A percentile compares a stretch with the other conserved stretches of the same genome.
phyloP scores from a whole-genome alignment of 2,888 invertebrate genomes.

The Xestia rhomboidea region DNA sequence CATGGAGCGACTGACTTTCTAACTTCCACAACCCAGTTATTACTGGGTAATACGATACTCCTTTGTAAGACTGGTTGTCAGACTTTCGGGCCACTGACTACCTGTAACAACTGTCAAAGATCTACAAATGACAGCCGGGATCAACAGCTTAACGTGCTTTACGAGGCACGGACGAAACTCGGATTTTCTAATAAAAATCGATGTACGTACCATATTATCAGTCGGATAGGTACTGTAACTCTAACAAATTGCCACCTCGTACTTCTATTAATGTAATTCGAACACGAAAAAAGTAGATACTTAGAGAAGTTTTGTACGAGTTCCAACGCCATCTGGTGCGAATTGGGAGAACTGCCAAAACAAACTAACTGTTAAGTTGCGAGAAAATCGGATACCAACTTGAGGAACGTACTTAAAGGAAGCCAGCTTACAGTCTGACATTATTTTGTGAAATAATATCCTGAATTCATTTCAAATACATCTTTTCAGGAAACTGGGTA shows the following conservation, averaged over 20 bases:
- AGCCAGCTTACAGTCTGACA: slow-evolving; percentile 14
- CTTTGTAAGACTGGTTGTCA: neutral
- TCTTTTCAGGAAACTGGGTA: neutral
- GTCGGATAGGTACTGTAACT: slow-evolving; percentile 16
- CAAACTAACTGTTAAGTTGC: slow-evolving; percentile 68
- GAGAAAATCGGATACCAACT: slow-evolving; percentile 64
- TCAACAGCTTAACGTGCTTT: neutral
- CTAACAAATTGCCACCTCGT: slow-evolving; percentile 50
- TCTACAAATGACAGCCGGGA: neutral
- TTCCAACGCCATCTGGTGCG: slow-evolving; percentile 82
- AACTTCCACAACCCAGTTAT: neutral
- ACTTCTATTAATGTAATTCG: slow-evolving; percentile 61
- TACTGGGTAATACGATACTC: neutral
- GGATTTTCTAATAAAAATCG: neutral
- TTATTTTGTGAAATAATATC: slow-evolving; percentile 15
- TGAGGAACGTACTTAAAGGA: slow-evolving; percentile 47
- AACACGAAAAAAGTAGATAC: slow-evolving; percentile 65
- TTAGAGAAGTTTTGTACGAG: slow-evolving; percentile 74
- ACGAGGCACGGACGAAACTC: neutral
- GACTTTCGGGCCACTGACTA: neutral
- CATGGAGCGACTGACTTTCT: neutral
- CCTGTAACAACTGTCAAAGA: neutral
- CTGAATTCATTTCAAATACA: neutral
- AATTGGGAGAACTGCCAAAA: slow-evolving; percentile 84
- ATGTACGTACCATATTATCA: neutral